A percentile compares a stretch with the other conserved stretches of the same genome.
phyloP scores from a whole-genome alignment of 2,797 vertebrate genomes.

The Xyrichtys novacula region DNA sequence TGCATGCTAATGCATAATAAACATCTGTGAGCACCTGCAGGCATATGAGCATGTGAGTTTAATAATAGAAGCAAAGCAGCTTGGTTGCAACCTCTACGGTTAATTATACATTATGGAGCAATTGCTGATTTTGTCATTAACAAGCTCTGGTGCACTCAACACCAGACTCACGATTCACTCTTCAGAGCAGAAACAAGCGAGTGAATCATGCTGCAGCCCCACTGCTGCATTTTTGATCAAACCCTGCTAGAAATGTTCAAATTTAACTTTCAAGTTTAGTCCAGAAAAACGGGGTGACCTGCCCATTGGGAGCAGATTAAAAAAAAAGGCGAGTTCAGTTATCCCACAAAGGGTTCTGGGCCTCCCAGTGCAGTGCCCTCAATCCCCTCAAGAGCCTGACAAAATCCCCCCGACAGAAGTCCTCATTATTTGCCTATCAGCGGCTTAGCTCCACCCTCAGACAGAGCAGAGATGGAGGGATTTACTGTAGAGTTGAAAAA shows the following conservation, averaged over 20 bases:
- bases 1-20: background rate
- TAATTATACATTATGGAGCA: slow-evolving; percentile 15
- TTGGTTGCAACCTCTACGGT: slow-evolving; percentile 13
- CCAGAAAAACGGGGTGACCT: slow-evolving; percentile 15
- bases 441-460: slow-evolving; percentile 56
- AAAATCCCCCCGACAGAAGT: slow-evolving; percentile 65
- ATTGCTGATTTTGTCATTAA: slow-evolving; percentile 21
- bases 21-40: slow-evolving; percentile 14
- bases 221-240: slow-evolving; percentile 33
- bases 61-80: slow-evolving; percentile 21
- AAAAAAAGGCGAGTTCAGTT: slow-evolving; percentile 54
- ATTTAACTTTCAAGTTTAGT: slow-evolving; percentile 27
- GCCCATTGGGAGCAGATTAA: slow-evolving; percentile 25
- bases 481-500: slow-evolving; percentile 16
- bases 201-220: slow-evolving; percentile 1
- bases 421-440: slow-evolving; percentile 62
- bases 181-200: slow-evolving; percentile 1
- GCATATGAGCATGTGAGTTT: slow-evolving; percentile 9
- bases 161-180: background rate
- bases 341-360: slow-evolving; percentile 63
- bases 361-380: slow-evolving; percentile 61
- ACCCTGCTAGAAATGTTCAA: slow-evolving; percentile 23
- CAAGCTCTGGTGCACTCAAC: background rate
- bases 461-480: slow-evolving; percentile 37
- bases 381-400: slow-evolving; percentile 54